phyloP scores from a whole-genome alignment of 2,113 vertebrate genomes.

The Dasyornis broadbenti region DNA sequence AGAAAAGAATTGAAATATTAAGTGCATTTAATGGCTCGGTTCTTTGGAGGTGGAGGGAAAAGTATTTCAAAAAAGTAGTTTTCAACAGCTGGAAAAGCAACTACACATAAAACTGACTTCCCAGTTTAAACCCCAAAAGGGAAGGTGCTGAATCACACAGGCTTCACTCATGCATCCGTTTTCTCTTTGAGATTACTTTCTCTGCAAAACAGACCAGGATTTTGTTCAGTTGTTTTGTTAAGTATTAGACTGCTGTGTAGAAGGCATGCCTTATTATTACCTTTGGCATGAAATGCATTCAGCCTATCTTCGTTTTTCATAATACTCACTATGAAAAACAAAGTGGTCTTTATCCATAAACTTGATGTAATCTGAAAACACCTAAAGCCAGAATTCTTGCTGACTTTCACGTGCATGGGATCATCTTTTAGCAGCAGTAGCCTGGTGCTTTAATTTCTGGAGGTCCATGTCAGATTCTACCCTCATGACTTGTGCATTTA shows the following conservation, averaged over 20 bases:
- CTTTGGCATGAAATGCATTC: not conserved
- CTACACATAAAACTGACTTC: not conserved
- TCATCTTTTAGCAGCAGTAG: not conserved
- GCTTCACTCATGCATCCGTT: not conserved
- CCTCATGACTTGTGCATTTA: not conserved
- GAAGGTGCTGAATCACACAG: not conserved
- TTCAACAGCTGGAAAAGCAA: constrained; percentile 41
- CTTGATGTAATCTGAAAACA: not conserved
- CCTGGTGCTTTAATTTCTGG: not conserved
- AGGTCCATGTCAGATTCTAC: not conserved
- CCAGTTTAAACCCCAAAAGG: not conserved
- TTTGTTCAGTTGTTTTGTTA: not conserved
- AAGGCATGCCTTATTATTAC: not conserved
- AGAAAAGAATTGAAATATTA: not conserved
- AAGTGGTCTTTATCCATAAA: not conserved
- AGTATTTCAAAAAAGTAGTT: not conserved
- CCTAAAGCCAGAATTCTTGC: not conserved
- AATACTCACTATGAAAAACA: not conserved
- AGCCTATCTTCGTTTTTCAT: not conserved
- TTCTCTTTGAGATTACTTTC: not conserved
- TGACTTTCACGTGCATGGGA: not conserved
- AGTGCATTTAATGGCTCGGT: not conserved
- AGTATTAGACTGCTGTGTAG: not conserved
- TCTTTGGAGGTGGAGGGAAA: not conserved
- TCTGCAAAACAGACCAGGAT: not conserved